Conservation (phyloP, 1,140 invertebrate genomes). For the Heliconius himera region DNA sequence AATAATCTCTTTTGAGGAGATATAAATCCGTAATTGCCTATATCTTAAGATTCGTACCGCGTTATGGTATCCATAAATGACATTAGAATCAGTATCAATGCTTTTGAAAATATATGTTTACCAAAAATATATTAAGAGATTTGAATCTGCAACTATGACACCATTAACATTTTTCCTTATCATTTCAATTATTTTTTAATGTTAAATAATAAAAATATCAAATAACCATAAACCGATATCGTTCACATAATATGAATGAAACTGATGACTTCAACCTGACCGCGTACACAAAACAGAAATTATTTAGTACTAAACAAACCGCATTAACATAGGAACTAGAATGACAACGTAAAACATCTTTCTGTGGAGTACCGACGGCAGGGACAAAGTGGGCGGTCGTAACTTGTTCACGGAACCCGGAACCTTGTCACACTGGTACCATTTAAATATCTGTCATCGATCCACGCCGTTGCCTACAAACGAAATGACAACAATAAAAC, state of each 20-base stretch:
- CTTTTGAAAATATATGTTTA: no score
- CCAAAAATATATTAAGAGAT: no score
- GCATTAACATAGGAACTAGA: neutral
- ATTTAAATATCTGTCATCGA: slow-evolving; percentile 35
- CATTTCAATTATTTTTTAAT: no score
- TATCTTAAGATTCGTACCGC: no score
- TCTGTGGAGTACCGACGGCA: slow-evolving; percentile 23
- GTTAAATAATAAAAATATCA: no score
- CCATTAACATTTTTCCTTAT: no score
- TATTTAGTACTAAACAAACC: slow-evolving; percentile 2
- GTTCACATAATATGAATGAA: neutral
- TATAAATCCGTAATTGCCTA: no score
- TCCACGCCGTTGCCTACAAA: slow-evolving; percentile 33
- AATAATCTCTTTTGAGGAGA: no score
- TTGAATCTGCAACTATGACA: no score
- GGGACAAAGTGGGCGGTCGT: slow-evolving; percentile 33
- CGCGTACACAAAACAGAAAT: neutral
- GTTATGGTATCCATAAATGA: no score
- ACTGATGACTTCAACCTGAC: neutral
- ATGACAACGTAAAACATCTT: neutral
- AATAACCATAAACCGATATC: no score
- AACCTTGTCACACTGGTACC: slow-evolving; percentile 33
- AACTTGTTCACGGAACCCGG: slow-evolving; percentile 30
- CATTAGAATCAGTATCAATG: no score
- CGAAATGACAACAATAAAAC: slow-evolving; percentile 32